Conservation (phyloP, 2,888 invertebrate genomes). For the Drosophila putrida region DNA sequence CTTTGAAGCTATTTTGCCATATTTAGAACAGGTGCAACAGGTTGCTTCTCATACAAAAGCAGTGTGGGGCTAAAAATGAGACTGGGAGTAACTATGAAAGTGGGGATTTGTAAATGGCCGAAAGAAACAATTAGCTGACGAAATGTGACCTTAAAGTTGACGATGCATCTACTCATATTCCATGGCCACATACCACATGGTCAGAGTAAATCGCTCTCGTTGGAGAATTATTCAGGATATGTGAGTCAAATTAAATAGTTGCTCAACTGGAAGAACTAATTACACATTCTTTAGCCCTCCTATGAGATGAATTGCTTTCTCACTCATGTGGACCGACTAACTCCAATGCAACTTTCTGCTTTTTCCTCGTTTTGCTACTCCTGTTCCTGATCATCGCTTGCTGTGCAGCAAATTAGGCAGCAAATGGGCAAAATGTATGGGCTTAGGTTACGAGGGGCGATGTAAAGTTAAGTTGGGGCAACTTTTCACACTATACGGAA, state of each 20-base stretch:
- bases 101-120: not conserved
- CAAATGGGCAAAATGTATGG: conserved; percentile 33
- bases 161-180: conserved; percentile 5
- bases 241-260: conserved; percentile 32
- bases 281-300: conserved; percentile 20
- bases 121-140: conserved; percentile 2
- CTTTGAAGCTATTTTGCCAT: not conserved
- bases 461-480: conserved; percentile 36
- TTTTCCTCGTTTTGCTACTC: not conserved
- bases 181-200: not conserved
- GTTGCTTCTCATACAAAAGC: not conserved
- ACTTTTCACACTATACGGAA: conserved; percentile 80
- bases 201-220: not conserved
- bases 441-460: not conserved
- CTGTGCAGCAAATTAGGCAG: conserved; percentile 61
- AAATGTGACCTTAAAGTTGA: not conserved
- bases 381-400: conserved; percentile 16
- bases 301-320: not conserved
- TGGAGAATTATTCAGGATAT: conserved; percentile 13
- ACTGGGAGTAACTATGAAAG: not conserved
- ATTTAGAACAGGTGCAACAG: conserved; percentile 13
- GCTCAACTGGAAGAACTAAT: conserved; percentile 37
- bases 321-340: conserved; percentile 6
- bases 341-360: conserved; percentile 12
- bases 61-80: not conserved